Conservation (phyloP, 2,797 vertebrate species). For the Eidolon dupreanum region DNA sequence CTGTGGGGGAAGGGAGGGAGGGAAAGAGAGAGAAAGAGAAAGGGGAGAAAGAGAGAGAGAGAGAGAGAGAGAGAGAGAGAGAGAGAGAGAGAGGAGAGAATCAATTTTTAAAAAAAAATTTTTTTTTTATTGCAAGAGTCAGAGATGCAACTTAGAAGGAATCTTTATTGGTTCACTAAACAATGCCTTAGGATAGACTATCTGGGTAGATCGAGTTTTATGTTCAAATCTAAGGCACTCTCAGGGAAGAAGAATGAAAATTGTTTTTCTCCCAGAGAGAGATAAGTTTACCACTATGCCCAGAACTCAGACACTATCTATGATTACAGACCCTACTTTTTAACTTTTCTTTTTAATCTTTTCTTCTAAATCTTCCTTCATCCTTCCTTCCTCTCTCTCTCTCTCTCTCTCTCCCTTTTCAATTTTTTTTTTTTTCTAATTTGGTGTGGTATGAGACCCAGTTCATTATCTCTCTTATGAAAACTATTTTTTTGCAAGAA, state of each 20-base stretch:
- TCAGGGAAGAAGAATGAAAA: background rate
- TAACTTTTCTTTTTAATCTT: background rate
- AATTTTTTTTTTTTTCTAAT: background rate
- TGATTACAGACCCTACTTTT: background rate
- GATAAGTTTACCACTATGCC: background rate
- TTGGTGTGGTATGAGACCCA: background rate
- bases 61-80: background rate
- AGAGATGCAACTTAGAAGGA: background rate
- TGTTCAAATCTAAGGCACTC: background rate
- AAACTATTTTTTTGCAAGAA: background rate
- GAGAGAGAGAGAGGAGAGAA: background rate
- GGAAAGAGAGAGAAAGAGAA: too few relatives aligned
- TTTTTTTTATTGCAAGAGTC: background rate
- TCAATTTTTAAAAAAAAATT: too few relatives aligned
- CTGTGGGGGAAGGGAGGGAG: too few relatives aligned
- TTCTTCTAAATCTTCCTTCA: background rate
- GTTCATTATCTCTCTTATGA: background rate
- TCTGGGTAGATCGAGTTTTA: background rate
- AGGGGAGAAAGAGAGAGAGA: too few relatives aligned
- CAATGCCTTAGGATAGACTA: background rate
- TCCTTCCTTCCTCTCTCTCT: too few relatives aligned
- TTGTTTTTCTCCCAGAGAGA: background rate
- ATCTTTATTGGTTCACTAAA: background rate
- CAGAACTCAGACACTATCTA: background rate
- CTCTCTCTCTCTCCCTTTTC: fast-evolving